Evolutionary conservation across 1,140 invertebrate genomes (phyloP).

Genomic region (Sycobia sp.): DNA sequence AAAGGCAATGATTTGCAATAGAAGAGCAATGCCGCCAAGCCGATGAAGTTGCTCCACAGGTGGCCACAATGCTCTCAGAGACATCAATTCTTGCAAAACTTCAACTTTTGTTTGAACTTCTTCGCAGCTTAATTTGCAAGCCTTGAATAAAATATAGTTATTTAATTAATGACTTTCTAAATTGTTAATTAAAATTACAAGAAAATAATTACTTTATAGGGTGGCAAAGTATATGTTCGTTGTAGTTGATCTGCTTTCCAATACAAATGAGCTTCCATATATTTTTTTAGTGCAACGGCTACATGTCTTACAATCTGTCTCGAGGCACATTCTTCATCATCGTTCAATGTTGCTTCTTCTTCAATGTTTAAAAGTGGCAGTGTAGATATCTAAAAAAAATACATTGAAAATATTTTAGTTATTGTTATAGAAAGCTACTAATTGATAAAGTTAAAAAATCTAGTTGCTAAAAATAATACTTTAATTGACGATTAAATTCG

Average conservation of each 20-base stretch:
- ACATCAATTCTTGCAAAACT: slow-evolving; percentile 77
- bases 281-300: slow-evolving; percentile 86
- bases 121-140: slow-evolving; percentile 73
- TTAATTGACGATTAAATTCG: neutral
- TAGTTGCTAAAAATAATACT: neutral
- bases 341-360: slow-evolving; percentile 74
- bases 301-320: slow-evolving; percentile 93
- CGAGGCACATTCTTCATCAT: slow-evolving; percentile 90
- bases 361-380: slow-evolving; percentile 78
- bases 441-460: neutral
- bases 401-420: slow-evolving; percentile 1
- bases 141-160: slow-evolving; percentile 57
- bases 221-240: slow-evolving; percentile 66
- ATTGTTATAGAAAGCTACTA: slow-evolving; percentile 20
- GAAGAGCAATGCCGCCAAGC: slow-evolving; percentile 81
- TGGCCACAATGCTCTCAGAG: slow-evolving; percentile 78
- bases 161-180: slow-evolving; percentile 15
- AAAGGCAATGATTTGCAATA: slow-evolving; percentile 86
- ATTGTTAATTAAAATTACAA: neutral
- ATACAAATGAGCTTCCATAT: slow-evolving; percentile 90
- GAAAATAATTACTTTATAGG: slow-evolving; percentile 66
- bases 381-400: slow-evolving; percentile 74
- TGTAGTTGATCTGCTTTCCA: slow-evolving; percentile 82
- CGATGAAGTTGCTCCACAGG: slow-evolving; percentile 86
- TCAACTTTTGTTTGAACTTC: slow-evolving; percentile 85